Percentiles rank a stretch among this genome's conserved stretches.
phyloP scores from a whole-genome alignment of 2,113 vertebrate species.

The Sula dactylatra region DNA sequence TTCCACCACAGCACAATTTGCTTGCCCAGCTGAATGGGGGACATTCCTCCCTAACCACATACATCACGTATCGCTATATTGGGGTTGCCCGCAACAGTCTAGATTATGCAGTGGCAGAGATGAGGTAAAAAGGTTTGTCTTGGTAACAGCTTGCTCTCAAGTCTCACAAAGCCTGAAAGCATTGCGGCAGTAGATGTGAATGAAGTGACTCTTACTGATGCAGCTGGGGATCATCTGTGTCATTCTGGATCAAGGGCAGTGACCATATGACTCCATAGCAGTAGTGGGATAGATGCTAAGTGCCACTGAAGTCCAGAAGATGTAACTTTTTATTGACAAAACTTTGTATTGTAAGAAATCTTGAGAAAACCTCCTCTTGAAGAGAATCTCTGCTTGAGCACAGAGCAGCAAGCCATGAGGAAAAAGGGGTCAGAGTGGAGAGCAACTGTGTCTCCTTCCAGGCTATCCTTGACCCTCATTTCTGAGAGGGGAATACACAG shows the following conservation, averaged over 20 bases:
- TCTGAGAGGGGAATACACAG: conserved; percentile 40
- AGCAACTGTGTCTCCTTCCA: not conserved
- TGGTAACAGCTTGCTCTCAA: not conserved
- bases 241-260: not conserved
- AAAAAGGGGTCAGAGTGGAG: not conserved
- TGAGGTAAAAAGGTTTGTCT: not conserved
- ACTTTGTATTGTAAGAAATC: not conserved
- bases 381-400: not conserved
- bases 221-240: not conserved
- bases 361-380: not conserved
- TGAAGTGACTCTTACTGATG: not conserved
- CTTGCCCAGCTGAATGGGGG: not conserved
- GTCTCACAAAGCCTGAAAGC: not conserved
- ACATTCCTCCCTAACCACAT: not conserved
- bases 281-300: not conserved
- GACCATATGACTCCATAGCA: not conserved
- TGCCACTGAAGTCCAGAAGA: not conserved
- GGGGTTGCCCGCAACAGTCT: fast-evolving
- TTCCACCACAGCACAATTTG: not conserved
- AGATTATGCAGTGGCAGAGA: not conserved
- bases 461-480: not conserved
- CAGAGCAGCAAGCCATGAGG: not conserved
- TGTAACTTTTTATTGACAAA: not conserved
- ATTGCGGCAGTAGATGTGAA: fast-evolving
- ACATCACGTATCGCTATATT: fast-evolving